Base-by-base conservation (phyloP, 2,797 vertebrate species). In the Chelmon rostratus region DNA sequence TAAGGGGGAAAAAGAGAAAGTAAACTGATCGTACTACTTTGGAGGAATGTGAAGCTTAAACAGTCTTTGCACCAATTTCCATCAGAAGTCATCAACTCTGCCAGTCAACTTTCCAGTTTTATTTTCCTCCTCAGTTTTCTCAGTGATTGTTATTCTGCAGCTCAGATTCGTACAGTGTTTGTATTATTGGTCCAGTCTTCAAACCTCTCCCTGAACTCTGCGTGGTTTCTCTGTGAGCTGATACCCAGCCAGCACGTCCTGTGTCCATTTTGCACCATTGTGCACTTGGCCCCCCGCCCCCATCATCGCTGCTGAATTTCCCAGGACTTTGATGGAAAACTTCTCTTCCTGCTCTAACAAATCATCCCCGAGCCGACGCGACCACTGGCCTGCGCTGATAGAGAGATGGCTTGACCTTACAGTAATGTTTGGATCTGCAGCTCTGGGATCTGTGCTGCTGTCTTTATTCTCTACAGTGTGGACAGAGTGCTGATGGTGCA, bases 251-350 rank as follows among this genome's bases (percentile, higher is more conserved):
- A 81, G 81, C 77, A 59, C 25, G 9, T 62, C 70, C 76, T 68
- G 76, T 21, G 21, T 73, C 73, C 69, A 76, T 61, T 73, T 77
- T 76, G 71, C 69, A 63, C 18, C 28, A 42, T 42, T 42, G 50
- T 67, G 33, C 61, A 58, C 79, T 87, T 85, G 70, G 78, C 79
- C 47, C 68, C 62, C 47, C 2, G 46, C 49, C 62, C 81, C 77
- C 68, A 57, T 85, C 76, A 2, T 57, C 54, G 25, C 73, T 65
- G 76, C 87, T 85, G 64, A 87, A 75, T 90, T 94, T 95, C 93
- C 93, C 93, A 94, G 90, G 89, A 90, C 89, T 84, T 63, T 31
- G 72, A 81, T 33, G 83, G 85, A 85, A 90, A 92, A 85, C 73
- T 78, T 90, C 66, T 89, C 73, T 81, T 86, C 85, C 87, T 81